Evolutionary conservation across 2,797 vertebrate species (phyloP), one percentile per base, ranked within the genome.

Genomic region (Sebastolobus alascanus): DNA sequence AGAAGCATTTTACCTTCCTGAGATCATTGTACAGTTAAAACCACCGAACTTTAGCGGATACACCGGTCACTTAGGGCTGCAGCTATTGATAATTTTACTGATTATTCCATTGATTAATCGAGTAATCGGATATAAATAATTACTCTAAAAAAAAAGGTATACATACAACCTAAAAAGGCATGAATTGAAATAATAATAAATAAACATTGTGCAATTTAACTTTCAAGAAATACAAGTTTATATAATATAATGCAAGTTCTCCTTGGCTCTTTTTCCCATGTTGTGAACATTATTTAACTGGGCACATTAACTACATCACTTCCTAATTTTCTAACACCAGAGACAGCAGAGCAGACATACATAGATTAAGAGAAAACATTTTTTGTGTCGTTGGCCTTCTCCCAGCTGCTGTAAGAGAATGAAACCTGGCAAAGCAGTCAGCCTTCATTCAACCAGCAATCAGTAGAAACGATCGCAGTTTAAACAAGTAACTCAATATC

Each of bases 401-500:
- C 11, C 20, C 31, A 71, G 64, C 58, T 31, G 20, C 63, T 68
- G 16, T 58, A 10, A 81, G 59, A 70, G 65, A 83, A 60, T 67
- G 2, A 60, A 86, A 75, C 29, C 65, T 72, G 79, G 73, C 56
- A 31, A 50, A 69, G 71, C 33, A 52, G 35, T 38, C 60, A 8
- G 37, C 25, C 65, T 55, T 67, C 59, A 68, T 84, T 89, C 68
- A 55, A 59, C 77, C 22, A 80, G 75, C 78, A 86, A 87, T 90
- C 83, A 84, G 78, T 35, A 27, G 33, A 80, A 82, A 78, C 16
- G 25, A 73, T 72, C 6, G 4, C 46, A 68, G 59, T 81, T 86
- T 75, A 81, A 90, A 85, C 70, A 63, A 71, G 85, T 74, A 89
- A 89, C 73, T 84, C 46, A 37, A 87, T 81, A 84, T 83, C 69